phyloP scores from a whole-genome alignment of 2,113 vertebrate species.

The Pachyramphus minor region DNA sequence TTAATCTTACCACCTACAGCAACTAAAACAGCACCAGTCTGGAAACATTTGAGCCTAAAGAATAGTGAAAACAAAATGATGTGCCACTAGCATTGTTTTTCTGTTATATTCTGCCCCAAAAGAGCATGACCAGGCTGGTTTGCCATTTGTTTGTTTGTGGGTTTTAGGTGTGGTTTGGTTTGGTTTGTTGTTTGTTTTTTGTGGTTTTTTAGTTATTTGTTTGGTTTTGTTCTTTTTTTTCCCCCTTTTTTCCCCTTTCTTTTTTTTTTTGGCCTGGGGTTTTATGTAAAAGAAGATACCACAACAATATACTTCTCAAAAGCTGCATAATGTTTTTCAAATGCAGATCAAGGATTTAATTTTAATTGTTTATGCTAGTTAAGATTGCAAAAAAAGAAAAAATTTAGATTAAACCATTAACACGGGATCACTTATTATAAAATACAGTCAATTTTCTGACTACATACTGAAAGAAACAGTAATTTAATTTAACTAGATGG shows the following conservation, averaged over 20 bases:
- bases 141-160: neutral
- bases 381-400: neutral
- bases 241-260: accelerated
- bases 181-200: too few species aligned
- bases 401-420: neutral
- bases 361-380: neutral
- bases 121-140: accelerated
- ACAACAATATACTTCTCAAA: neutral
- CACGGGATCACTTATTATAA: neutral
- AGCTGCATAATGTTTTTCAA: neutral
- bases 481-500: neutral
- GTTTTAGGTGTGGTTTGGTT: too few species aligned
- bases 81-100: accelerated
- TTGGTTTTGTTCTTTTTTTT: too few species aligned
- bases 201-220: too few species aligned
- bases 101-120: neutral
- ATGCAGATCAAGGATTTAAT: neutral
- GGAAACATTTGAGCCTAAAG: neutral
- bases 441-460: neutral
- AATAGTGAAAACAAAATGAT: neutral
- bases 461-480: neutral
- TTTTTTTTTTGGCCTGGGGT: neutral
- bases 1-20: neutral
- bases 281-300: neutral
- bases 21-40: neutral